Percentiles rank a stretch among this genome's conserved stretches.
Evolutionary conservation across 2,888 invertebrate species (phyloP).

Genomic region (Scaptodrosophila latifasciaeformis): DNA sequence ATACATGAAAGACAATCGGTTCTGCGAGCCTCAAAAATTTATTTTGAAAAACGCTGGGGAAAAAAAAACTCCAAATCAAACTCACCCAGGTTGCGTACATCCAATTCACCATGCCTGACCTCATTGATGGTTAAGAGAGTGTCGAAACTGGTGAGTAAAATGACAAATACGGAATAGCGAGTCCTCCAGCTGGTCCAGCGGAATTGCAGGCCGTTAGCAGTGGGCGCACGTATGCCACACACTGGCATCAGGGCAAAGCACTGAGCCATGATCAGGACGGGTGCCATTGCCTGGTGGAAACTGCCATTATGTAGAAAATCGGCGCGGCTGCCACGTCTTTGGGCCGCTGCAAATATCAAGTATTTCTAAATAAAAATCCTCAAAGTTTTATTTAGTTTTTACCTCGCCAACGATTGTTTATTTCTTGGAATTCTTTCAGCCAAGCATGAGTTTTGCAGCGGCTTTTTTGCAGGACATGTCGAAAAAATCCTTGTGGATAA

Average conservation of each 20-base stretch:
- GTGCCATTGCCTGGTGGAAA: constrained; percentile 69
- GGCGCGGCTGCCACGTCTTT: constrained; percentile 31
- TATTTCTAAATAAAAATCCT: too few relatives aligned
- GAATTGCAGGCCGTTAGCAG: constrained; percentile 70
- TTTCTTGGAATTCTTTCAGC: too few relatives aligned
- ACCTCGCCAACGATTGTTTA: too few relatives aligned
- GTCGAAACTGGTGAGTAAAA: constrained; percentile 51
- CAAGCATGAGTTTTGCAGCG: too few relatives aligned
- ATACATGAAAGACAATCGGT: constrained; percentile 69
- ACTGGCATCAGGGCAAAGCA: constrained; percentile 72
- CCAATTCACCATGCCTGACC: constrained; percentile 46
- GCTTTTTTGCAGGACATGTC: too few relatives aligned
- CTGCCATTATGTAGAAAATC: constrained; percentile 61
- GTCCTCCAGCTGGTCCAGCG: constrained; percentile 63
- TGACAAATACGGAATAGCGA: constrained; percentile 57
- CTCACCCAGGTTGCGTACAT: constrained; percentile 69
- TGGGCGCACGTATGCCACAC: constrained; percentile 52
- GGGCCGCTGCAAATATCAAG: constrained; percentile 3
- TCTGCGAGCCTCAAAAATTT: constrained; percentile 45
- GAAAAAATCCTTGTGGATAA: too few relatives aligned
- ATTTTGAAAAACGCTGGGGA: not conserved
- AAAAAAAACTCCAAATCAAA: not conserved
- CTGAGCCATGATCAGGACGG: constrained; percentile 70
- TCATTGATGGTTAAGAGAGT: constrained; percentile 48
- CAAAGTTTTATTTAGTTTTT: too few relatives aligned